Percentiles rank a stretch among this genome's conserved stretches.
Conservation (phyloP, 1,140 invertebrate genomes). For the Trichogramma pretiosum region DNA sequence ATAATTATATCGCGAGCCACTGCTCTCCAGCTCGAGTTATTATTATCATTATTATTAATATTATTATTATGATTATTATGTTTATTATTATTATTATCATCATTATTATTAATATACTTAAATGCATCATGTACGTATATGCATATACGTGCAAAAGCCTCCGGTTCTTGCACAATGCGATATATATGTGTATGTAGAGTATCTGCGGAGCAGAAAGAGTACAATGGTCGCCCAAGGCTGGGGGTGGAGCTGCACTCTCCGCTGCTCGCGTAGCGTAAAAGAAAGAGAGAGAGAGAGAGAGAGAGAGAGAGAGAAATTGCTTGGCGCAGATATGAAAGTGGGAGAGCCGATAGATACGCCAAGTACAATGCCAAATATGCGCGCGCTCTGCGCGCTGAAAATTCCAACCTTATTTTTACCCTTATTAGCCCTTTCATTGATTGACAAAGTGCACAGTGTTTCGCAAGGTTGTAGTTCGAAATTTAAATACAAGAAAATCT, state of each 20-base stretch:
- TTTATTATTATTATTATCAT: no score
- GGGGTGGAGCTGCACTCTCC: constrained; percentile 34
- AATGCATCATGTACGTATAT: constrained; percentile 16
- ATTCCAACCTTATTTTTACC: no score
- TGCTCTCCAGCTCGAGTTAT: constrained; percentile 21
- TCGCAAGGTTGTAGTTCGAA: no score
- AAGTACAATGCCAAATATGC: no score
- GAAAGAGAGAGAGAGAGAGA: constrained; percentile 12
- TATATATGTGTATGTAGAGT: not conserved
- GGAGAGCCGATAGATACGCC: no score
- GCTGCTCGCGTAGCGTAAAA: constrained; percentile 10
- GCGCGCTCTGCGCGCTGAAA: no score
- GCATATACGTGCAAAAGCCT: no score
- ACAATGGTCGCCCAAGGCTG: constrained; percentile 41
- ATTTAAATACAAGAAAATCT: no score
- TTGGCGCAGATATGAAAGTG: no score
- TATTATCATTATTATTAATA: constrained; percentile 20
- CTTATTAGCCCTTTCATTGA: no score
- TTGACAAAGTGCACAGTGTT: no score
- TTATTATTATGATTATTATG: no score
- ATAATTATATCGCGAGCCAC: constrained; percentile 40
- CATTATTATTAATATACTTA: constrained; percentile 40
- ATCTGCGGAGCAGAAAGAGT: constrained; percentile 15
- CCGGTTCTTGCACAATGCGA: constrained; percentile 19
- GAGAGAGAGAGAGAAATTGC: not conserved